Evolutionary conservation across 2,888 invertebrate genomes (phyloP).

Genomic region (Machimus rusticus): DNA sequence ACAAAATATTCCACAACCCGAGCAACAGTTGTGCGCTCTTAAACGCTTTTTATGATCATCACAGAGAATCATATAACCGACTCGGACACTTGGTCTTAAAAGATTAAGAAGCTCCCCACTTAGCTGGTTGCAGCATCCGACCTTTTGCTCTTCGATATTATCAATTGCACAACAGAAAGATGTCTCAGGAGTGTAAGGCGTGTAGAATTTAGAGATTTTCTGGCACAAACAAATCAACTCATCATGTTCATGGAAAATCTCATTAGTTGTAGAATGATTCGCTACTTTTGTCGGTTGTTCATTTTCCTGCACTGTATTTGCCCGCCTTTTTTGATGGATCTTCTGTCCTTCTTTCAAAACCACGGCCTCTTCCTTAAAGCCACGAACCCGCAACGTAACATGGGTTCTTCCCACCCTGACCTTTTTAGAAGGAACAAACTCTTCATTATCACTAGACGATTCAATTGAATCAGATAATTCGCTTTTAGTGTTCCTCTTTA

Average conservation of each 20-base stretch:
- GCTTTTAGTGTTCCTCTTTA: slow-evolving; percentile 54
- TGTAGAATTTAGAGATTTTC: slow-evolving; percentile 65
- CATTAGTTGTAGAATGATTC: not conserved
- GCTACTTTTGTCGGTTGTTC: not conserved
- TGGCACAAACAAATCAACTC: slow-evolving; percentile 65
- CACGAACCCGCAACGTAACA: slow-evolving; percentile 59
- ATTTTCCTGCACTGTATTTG: not conserved
- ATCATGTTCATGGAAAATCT: not conserved
- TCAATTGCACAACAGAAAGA: slow-evolving; percentile 78
- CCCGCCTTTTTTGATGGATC: not conserved
- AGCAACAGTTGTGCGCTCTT: slow-evolving; percentile 85
- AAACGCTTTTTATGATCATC: slow-evolving; percentile 79
- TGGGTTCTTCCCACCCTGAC: slow-evolving; percentile 60
- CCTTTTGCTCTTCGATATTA: slow-evolving; percentile 74
- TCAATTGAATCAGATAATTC: slow-evolving; percentile 57
- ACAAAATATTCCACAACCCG: slow-evolving; percentile 89
- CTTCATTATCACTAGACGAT: slow-evolving; percentile 60
- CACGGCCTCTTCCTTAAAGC: slow-evolving; percentile 33
- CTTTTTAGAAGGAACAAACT: slow-evolving; percentile 59
- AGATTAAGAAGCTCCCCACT: slow-evolving; percentile 67
- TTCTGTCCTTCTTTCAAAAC: not conserved
- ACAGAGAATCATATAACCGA: slow-evolving; percentile 84
- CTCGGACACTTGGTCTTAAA: slow-evolving; percentile 73
- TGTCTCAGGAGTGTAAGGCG: slow-evolving; percentile 66
- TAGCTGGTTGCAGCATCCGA: slow-evolving; percentile 82